phyloP scores from a whole-genome alignment of 2,113 vertebrate species.

The Copsychus sechellarum region DNA sequence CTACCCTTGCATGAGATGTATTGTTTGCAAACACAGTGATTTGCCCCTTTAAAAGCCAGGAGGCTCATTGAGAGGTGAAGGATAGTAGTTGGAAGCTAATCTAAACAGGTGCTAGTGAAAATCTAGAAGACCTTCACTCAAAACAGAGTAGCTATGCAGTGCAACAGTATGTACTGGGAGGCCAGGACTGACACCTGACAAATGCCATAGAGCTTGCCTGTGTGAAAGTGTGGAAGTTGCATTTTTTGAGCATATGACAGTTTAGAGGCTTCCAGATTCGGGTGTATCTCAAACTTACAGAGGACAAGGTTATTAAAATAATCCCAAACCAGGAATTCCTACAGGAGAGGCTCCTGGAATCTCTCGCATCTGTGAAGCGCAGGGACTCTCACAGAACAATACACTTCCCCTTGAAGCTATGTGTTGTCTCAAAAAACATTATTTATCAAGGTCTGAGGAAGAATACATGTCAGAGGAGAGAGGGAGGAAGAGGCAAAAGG shows the following conservation, averaged over 20 bases:
- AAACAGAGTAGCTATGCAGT: not conserved
- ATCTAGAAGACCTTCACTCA: not conserved
- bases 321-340: not conserved
- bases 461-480: not conserved
- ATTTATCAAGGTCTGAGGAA: not conserved
- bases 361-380: not conserved
- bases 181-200: not conserved
- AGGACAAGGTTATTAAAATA: not conserved
- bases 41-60: not conserved
- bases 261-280: not conserved
- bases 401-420: not conserved
- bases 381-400: not conserved
- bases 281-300: not conserved
- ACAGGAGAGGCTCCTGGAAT: not conserved
- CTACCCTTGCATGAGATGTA: not conserved
- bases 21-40: not conserved
- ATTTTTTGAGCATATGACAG: not conserved
- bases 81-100: not conserved
- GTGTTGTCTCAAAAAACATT: accelerated
- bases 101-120: not conserved
- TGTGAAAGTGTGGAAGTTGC: not conserved
- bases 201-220: not conserved
- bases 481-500: not conserved
- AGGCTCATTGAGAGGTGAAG: not conserved
- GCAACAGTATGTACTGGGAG: not conserved